Conservation (phyloP, 2,888 invertebrate species). For the Andrena marginata region DNA sequence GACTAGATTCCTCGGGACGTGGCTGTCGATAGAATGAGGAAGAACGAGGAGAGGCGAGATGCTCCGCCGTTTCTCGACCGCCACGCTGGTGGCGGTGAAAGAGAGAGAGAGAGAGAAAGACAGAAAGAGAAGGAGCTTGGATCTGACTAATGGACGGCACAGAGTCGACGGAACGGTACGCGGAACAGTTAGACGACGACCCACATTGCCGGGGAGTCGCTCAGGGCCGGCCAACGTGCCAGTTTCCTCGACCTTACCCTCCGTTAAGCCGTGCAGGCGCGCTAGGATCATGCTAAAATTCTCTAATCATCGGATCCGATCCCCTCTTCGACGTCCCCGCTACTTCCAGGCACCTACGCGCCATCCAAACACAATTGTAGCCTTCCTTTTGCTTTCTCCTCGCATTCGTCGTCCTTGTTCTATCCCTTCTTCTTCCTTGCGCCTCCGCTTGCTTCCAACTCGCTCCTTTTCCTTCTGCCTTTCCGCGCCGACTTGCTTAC, state of each 20-base stretch:
- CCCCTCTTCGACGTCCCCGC: neutral
- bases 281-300: constrained; percentile 39
- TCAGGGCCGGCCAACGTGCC: constrained; percentile 82
- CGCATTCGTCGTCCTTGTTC: neutral
- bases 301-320: constrained; percentile 18
- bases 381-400: constrained; percentile 9
- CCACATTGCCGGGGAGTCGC: constrained; percentile 80
- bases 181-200: constrained; percentile 85
- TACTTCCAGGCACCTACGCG: neutral
- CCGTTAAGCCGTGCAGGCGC: constrained; percentile 43
- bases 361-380: constrained; percentile 15
- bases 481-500: no score
- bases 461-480: neutral
- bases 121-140: constrained; percentile 45
- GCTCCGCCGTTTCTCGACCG: constrained; percentile 16
- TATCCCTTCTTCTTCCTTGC: neutral
- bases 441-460: neutral
- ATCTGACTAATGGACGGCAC: constrained; percentile 66
- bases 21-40: constrained; percentile 39
- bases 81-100: constrained; percentile 40
- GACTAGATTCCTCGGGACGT: constrained; percentile 36
- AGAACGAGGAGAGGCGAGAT: constrained; percentile 30
- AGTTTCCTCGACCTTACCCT: constrained; percentile 79
- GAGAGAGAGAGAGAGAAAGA: constrained; percentile 36
- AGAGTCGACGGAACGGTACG: constrained; percentile 83